A percentile compares a stretch with the other conserved stretches of the same genome.
These are phyloP conservation scores for Xiphophorus hellerii DNA, from an alignment of 2,113 vertebrate species.

Conservation along the genomic window DNA sequence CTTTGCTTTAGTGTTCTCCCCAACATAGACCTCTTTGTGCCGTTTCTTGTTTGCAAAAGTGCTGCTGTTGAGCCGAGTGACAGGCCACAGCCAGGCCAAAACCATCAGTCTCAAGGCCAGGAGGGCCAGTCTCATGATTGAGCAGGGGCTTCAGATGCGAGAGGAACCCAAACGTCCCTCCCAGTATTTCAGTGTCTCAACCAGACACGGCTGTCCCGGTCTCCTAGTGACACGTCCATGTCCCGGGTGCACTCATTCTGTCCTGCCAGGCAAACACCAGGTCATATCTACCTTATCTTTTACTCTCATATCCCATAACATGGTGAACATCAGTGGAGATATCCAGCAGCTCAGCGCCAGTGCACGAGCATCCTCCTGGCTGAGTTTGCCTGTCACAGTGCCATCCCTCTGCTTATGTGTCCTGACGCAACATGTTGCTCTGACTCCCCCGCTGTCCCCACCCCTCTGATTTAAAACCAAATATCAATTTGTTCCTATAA, in stretches of 20 bases:
- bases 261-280: constrained; percentile 12
- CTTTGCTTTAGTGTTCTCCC: constrained; percentile 68
- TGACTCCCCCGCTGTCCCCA: constrained; percentile 52
- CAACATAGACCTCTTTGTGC: constrained; percentile 73
- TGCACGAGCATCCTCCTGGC: constrained; percentile 40
- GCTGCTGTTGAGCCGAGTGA: constrained; percentile 72
- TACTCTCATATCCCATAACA: constrained; percentile 50
- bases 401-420: constrained; percentile 59
- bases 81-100: constrained; percentile 76
- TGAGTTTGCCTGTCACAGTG: constrained; percentile 51
- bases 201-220: constrained; percentile 48
- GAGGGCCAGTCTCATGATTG: constrained; percentile 73
- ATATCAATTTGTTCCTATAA: constrained; percentile 85
- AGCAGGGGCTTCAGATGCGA: constrained; percentile 34
- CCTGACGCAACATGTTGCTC: constrained; percentile 62
- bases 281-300: constrained; percentile 33
- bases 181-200: constrained; percentile 47
- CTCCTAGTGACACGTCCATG: constrained; percentile 56
- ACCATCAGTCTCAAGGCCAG: constrained; percentile 75
- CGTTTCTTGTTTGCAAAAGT: constrained; percentile 69
- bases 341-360: constrained; percentile 53
- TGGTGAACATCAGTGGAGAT: constrained; percentile 46
- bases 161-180: constrained; percentile 65
- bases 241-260: constrained; percentile 55
- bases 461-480: constrained; percentile 77